A percentile compares a stretch with the other conserved stretches of the same genome.
Conservation (phyloP, 1,140 invertebrate species). For the Heliothis subflexa region DNA sequence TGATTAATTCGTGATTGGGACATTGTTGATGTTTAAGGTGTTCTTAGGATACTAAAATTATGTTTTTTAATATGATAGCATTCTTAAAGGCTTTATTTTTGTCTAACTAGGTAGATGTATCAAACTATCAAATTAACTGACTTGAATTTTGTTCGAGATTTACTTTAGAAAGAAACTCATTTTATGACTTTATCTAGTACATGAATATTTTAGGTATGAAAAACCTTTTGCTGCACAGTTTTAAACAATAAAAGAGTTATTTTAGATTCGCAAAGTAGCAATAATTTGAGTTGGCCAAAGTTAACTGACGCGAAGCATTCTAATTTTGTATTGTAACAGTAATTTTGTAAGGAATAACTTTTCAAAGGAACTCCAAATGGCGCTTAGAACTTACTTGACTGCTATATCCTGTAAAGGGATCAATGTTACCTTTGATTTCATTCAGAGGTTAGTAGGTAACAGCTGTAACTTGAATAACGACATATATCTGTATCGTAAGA, state of each 20-base stretch:
- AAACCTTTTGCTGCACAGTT: slow-evolving; percentile 13
- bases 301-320: slow-evolving; percentile 30
- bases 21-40: no score
- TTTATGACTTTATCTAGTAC: not conserved
- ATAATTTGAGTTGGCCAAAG: slow-evolving; percentile 30
- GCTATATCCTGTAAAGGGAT: slow-evolving; percentile 12
- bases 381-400: slow-evolving; percentile 21
- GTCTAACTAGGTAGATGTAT: no score
- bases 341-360: slow-evolving; percentile 34
- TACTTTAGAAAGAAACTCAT: no score
- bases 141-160: no score
- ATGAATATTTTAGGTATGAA: not conserved
- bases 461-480: no score
- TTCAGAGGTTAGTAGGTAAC: not conserved
- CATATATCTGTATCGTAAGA: no score
- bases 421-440: not conserved
- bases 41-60: no score
- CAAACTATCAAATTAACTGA: no score
- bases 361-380: slow-evolving; percentile 30
- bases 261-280: slow-evolving; percentile 31
- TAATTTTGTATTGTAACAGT: slow-evolving; percentile 34
- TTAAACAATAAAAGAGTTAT: slow-evolving; percentile 29
- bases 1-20: no score
- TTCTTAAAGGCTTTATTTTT: no score
- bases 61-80: no score